Evolutionary conservation across 2,113 vertebrate species (phyloP), one percentile per base, ranked within the genome.

Genomic region (Lepisosteus oculatus): DNA sequence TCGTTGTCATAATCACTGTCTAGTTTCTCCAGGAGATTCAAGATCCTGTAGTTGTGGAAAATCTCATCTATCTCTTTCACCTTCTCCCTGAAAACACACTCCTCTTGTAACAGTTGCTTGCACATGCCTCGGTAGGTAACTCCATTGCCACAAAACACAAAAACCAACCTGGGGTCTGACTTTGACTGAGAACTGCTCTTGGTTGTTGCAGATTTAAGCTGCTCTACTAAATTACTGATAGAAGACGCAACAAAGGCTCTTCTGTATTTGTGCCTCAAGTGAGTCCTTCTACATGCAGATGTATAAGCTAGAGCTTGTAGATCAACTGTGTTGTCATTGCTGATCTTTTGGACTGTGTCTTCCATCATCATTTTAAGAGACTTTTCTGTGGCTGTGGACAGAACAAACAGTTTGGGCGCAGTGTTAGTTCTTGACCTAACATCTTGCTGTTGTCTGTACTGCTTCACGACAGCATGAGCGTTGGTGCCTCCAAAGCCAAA

Each of bases 401-500:
- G 73, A 44, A 92, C 74, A 80, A 96, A 87, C 72, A 93, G 65
- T 72, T 91, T 90, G 15, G 80, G 73, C 14, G 81, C 76, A 47
- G 77, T 63, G 76, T 84, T 82, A 68, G 54, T 54, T 8, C 70
- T 81, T 63, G 71, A 12, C 14, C 66, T 65, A 15, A 77, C 69
- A 66, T 59, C 2, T 5, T 67, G 55, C 2, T 43, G 56, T 69
- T 89, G 79, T 55, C 79, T 90, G 43, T 90, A 69, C 72, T 95
- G 87, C 73, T 78, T 93, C 13, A 96, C 80, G 69, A 96, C 84
- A 2, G 73, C 76, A 8, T 96, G 95, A 70, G 90, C 90, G 79
- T 96, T 96, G 66, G 94, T 95, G 56, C 94, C 94, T 15, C 93
- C 94, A 87, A 95, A 95, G 6, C 94, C 93, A 90, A 96, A 96